Percentiles rank a stretch among this genome's conserved stretches.
phyloP scores from a whole-genome alignment of 1,140 invertebrate genomes.

The Harlomillsia oculata region DNA sequence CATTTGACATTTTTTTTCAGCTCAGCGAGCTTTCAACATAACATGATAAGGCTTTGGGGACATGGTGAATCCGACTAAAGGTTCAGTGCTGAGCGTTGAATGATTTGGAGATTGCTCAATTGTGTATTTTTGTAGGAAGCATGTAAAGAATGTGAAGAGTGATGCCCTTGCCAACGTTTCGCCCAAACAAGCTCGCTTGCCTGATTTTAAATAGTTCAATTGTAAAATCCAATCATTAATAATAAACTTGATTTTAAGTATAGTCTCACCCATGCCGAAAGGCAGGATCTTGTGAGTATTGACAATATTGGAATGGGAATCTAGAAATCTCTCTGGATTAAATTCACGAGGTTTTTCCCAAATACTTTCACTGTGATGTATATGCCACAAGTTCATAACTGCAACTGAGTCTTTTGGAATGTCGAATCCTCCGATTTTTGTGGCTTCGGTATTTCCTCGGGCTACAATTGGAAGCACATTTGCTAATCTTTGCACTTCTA shows the following conservation, averaged over 20 bases:
- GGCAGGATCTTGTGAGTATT: constrained; percentile 15
- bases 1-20: no score
- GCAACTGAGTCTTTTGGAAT: constrained; percentile 71
- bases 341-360: constrained; percentile 62
- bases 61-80: constrained; percentile 1
- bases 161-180: constrained; percentile 13
- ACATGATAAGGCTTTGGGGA: constrained; percentile 11
- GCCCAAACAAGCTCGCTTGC: constrained; percentile 16
- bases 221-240: neutral
- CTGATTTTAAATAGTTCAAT: constrained; percentile 3
- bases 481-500: constrained; percentile 66
- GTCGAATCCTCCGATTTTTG: constrained; percentile 54
- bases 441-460: constrained; percentile 56
- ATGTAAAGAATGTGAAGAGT: constrained; percentile 19
- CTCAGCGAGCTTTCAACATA: no score
- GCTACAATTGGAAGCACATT: constrained; percentile 64
- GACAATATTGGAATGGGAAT: constrained; percentile 42
- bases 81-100: constrained; percentile 5
- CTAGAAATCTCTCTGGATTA: constrained; percentile 65
- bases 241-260: neutral
- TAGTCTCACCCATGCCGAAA: constrained; percentile 10
- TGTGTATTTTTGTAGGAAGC: constrained; percentile 16
- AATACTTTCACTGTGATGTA: constrained; percentile 58
- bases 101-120: constrained; percentile 20
- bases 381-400: constrained; percentile 62